Evolutionary conservation across 2,888 invertebrate genomes (phyloP).

Genomic region (Cheilosia vernalis): DNA sequence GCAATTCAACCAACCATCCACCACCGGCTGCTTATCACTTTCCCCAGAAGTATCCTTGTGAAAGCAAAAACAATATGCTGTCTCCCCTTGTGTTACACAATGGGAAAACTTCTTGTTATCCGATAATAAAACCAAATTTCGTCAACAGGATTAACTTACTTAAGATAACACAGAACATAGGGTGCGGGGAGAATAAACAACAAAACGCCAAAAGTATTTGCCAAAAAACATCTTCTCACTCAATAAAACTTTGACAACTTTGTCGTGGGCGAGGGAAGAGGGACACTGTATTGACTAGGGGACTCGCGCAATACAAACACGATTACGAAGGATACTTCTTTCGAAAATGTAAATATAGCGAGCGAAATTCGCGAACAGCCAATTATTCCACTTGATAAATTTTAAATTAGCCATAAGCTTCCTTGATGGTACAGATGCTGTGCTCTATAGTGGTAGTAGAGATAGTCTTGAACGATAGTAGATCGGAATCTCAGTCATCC

Average conservation of each 20-base stretch:
- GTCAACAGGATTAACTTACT: slow-evolving; percentile 74
- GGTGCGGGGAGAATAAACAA: slow-evolving; percentile 11
- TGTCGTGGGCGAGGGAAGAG: not conserved
- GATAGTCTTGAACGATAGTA: slow-evolving; percentile 31
- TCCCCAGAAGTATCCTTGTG: not conserved
- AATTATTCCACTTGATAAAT: slow-evolving; percentile 74
- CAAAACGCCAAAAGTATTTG: slow-evolving; percentile 20
- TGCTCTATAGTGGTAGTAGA: not conserved
- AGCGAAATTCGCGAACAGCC: slow-evolving; percentile 69
- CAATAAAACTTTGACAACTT: slow-evolving; percentile 73
- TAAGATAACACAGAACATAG: slow-evolving; percentile 56
- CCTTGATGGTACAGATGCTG: slow-evolving; percentile 17
- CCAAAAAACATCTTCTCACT: slow-evolving; percentile 67
- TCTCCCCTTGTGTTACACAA: slow-evolving; percentile 11
- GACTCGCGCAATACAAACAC: slow-evolving; percentile 62
- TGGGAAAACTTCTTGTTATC: slow-evolving; percentile 68
- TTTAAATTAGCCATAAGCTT: slow-evolving; percentile 72
- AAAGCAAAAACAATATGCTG: slow-evolving; percentile 29
- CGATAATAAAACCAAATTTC: slow-evolving; percentile 74
- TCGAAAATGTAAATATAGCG: slow-evolving; percentile 68
- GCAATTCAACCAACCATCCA: no score
- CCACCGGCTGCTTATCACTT: slow-evolving; percentile 2
- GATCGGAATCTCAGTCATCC: slow-evolving; percentile 47
- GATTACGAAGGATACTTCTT: slow-evolving; percentile 69
- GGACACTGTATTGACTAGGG: slow-evolving; percentile 13